Evolutionary conservation across 2,113 vertebrate genomes (phyloP), one percentile per base, ranked within the genome.

Genomic region (Glaucidium brasilianum): DNA sequence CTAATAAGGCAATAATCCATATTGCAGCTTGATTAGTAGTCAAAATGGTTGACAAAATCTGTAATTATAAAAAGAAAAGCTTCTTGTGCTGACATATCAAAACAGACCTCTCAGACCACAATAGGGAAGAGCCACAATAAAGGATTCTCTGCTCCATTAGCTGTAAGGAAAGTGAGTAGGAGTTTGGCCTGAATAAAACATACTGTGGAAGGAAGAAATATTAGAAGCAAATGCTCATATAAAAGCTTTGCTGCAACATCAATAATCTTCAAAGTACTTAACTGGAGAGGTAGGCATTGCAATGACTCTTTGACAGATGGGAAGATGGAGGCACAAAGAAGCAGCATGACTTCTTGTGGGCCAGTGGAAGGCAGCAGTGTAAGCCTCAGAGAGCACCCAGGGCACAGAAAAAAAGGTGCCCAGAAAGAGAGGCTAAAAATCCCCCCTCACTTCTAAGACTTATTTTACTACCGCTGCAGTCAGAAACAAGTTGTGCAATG

Each of bases 201-300:
- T 73, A 94, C 69, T 41, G n/a, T 43, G 81, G 84, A 94, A 85
- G 45, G 89, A 82, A 92, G 84, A 90, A 92, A 95, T 88, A 94
- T 92, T 94, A 97, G 89, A 96, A 91, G 91, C 92, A 95, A 96
- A 92, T 85, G 94, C 89, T 94, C 87, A 76, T 96, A 92, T 88
- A 93, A 96, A 91, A 95, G 83, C 91, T 95, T 88, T 84, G 79
- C 90, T 91, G 81, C 89, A 96, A 94, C 89, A 88, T 94, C 94
- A 97, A 94, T 97, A 97, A 94, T 94, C 94, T 87, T 95, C 91
- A 85, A 95, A 95, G 94, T 79, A 29, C 50, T 92, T 93, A 90
- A 95, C 74, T 19, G 82, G 37, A 74, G 87, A 94, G 81, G 69
- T 88, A 90, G 60, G 81, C 47, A 89, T 11, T 55, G 91, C 25